Evolutionary conservation across 37 sponge, comb jelly and placozoan genomes (phyloP), one percentile per base, ranked within the genome.

Genomic region (Aphrocallistes beatrix): DNA sequence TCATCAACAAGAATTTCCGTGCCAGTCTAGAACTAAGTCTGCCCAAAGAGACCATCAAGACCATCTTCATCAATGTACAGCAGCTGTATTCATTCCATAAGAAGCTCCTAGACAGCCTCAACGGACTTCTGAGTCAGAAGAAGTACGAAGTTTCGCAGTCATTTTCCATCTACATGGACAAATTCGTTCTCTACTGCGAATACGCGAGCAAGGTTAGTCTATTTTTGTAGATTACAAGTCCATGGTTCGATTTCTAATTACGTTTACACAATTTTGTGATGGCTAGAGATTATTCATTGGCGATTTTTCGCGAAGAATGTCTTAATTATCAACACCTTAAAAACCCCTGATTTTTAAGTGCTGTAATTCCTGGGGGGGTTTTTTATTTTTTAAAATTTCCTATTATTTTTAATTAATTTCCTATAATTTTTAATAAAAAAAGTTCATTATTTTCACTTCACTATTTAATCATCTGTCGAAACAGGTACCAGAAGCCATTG

Each of bases 41-140:
- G 1, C 37, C 10, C 30, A 82, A n/a, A 19, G 83, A 82, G 8
- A 37, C 38, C 30, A 3, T 82, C 8, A 82, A 38, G 83, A 28
- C 10, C 3, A 82, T 82, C 10, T 82, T 82, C 28, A 82, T 82
- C 6, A 82, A 82, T 82, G 39, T 82, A 82, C 83, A 37, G 83
- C 83, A 82, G 23, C 25, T 38, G 1, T 36, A 37, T 17, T 19
- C 83, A 82, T 82, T 38, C 83, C 39, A 37, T 82, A 82, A 19
- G 38, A 37, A 82, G 17, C 39, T 82, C 10, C 38, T 82, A 30
- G 10, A 19, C 6, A 60, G 75, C n/a, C 34, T 60, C 32, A 3
- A 13, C 32, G 75, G 75, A 60, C 75, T 60, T 28, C n/a, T 60
- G 34, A 30, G 32, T 25, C 75, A 60, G 75, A 60, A 60, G 21